Evolutionary conservation across 2,888 invertebrate genomes (phyloP).

Genomic region (Slavum lentiscoides): DNA sequence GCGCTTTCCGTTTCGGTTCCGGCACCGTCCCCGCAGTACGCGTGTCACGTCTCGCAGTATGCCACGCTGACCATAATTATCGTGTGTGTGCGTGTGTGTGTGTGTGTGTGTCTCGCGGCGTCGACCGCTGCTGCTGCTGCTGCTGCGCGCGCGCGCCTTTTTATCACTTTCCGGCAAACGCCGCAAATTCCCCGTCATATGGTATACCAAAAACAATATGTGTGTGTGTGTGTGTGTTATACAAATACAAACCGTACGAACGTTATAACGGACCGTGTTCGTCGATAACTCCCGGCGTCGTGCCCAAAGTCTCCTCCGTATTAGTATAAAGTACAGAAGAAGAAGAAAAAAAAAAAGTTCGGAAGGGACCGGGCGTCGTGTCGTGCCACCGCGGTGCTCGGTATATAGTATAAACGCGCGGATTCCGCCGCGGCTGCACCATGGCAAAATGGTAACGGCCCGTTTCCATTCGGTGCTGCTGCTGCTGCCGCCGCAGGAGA

Average conservation of each 20-base stretch:
- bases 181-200: not conserved
- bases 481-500: no score
- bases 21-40: not conserved
- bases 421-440: not conserved
- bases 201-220: no score
- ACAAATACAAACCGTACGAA: no score
- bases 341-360: no score
- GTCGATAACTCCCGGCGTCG: no score
- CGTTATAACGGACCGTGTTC: no score
- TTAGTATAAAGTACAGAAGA: no score
- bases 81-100: no score
- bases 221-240: no score
- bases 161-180: not conserved
- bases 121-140: not conserved
- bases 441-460: constrained; percentile 43
- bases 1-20: constrained; percentile 15
- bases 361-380: not conserved
- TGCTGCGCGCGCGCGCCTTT: not conserved
- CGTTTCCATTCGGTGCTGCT: not conserved
- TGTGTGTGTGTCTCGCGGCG: no score
- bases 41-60: not conserved
- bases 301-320: no score
- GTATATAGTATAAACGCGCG: no score
- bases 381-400: not conserved
- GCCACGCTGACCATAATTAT: constrained; percentile 29